These are phyloP conservation scores for Rhagonycha lutea DNA, from an alignment of 2,888 invertebrate species.

Conservation along the genomic window DNA sequence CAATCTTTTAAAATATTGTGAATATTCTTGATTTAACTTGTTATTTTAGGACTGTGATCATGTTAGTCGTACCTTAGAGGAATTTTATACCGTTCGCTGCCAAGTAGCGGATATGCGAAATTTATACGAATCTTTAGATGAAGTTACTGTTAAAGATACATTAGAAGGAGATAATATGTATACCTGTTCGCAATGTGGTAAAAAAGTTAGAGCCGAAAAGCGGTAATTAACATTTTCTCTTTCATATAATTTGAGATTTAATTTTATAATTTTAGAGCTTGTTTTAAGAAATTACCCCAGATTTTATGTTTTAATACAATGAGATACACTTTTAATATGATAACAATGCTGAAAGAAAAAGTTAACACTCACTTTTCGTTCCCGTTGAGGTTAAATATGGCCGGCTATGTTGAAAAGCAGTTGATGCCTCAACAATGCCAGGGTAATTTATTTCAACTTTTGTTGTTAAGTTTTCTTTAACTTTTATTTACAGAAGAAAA, in stretches of 20 bases:
- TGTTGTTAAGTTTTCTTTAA: slow-evolving; percentile 1
- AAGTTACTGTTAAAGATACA: slow-evolving; percentile 96
- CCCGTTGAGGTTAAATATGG: slow-evolving; percentile 91
- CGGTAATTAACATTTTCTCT: slow-evolving; percentile 56
- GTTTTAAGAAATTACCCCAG: slow-evolving; percentile 90
- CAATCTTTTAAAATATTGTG: background rate
- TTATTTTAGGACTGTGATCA: slow-evolving; percentile 82
- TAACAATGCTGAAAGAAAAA: slow-evolving; percentile 96
- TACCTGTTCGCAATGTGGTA: slow-evolving; percentile 93
- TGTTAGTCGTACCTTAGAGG: slow-evolving; percentile 91
- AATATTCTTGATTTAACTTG: background rate
- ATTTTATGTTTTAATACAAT: slow-evolving; percentile 96
- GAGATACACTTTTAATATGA: slow-evolving; percentile 97
- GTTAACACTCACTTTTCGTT: slow-evolving; percentile 97
- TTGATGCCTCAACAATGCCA: slow-evolving; percentile 88
- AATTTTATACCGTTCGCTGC: slow-evolving; percentile 95
- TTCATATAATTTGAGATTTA: background rate
- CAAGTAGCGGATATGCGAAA: slow-evolving; percentile 97
- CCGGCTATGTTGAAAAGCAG: slow-evolving; percentile 91
- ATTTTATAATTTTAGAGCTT: slow-evolving; percentile 64
- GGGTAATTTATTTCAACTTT: slow-evolving; percentile 54
- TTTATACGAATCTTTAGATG: slow-evolving; percentile 91
- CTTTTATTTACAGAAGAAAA: slow-evolving; percentile 62
- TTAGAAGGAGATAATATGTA: slow-evolving; percentile 98
- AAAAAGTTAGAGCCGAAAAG: slow-evolving; percentile 94